Conservation (phyloP, 2,113 vertebrate genomes). For the Cheirogaleus medius region DNA sequence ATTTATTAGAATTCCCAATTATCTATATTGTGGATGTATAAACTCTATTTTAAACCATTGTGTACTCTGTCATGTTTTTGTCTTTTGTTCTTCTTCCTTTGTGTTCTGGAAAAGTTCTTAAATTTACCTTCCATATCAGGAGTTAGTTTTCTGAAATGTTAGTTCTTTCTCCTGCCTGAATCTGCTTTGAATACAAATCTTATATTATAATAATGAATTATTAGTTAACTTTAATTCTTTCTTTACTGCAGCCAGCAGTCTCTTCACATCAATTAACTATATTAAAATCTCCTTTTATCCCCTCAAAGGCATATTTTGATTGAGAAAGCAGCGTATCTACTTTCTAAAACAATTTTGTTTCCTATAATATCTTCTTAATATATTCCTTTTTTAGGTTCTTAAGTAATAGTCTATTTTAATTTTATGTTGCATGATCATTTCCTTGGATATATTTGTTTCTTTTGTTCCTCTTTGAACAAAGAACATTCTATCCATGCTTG, state of each 20-base stretch:
- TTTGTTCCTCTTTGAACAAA: background rate
- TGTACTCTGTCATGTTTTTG: background rate
- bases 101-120: background rate
- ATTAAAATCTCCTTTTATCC: background rate
- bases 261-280: background rate
- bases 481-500: background rate
- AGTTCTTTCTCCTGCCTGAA: background rate
- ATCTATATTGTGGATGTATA: background rate
- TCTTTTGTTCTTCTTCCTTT: background rate
- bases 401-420: background rate
- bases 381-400: background rate
- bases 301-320: background rate
- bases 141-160: background rate
- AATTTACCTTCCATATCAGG: background rate
- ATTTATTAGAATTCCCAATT: background rate
- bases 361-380: constrained; percentile 5
- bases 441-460: background rate
- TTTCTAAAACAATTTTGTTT: constrained; percentile 27
- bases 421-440: background rate
- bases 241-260: background rate
- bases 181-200: background rate
- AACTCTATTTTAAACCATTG: background rate
- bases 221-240: background rate
- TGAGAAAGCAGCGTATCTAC: background rate
- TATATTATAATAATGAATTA: background rate